Evolutionary conservation across 1,140 invertebrate genomes (phyloP).

Genomic region (Rhopalosiphum maidis): DNA sequence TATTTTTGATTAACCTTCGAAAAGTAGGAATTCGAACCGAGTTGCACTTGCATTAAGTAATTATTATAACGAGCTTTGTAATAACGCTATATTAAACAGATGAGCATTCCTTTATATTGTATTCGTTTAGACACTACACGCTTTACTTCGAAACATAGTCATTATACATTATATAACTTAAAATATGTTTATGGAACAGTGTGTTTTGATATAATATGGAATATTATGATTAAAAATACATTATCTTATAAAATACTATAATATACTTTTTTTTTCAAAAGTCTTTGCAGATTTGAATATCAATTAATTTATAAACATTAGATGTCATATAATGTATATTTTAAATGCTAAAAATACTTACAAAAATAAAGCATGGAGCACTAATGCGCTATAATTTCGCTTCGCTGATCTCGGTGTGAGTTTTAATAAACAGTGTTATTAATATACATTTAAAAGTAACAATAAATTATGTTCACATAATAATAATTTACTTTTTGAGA

Average conservation of each 20-base stretch:
- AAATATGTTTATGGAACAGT: neutral
- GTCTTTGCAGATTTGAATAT: neutral
- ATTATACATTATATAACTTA: neutral
- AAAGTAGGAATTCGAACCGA: neutral
- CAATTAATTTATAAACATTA: neutral
- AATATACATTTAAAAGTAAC: neutral
- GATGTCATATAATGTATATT: neutral
- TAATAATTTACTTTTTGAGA: neutral
- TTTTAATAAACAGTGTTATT: neutral
- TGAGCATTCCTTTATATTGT: neutral
- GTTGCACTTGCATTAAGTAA: neutral
- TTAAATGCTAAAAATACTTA: neutral
- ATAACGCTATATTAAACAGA: neutral
- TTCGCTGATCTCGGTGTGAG: neutral
- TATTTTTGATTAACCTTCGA: neutral
- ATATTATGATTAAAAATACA: neutral
- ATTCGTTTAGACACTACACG: neutral
- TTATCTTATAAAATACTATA: neutral
- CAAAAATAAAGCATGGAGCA: neutral
- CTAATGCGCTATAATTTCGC: neutral
- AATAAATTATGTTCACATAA: neutral
- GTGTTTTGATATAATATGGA: neutral
- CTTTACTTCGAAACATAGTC: neutral
- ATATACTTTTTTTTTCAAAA: neutral
- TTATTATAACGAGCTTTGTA: neutral